These are phyloP conservation scores for Trachymyrmex septentrionalis DNA, from an alignment of 1,140 invertebrate species.

Conservation along the genomic window DNA sequence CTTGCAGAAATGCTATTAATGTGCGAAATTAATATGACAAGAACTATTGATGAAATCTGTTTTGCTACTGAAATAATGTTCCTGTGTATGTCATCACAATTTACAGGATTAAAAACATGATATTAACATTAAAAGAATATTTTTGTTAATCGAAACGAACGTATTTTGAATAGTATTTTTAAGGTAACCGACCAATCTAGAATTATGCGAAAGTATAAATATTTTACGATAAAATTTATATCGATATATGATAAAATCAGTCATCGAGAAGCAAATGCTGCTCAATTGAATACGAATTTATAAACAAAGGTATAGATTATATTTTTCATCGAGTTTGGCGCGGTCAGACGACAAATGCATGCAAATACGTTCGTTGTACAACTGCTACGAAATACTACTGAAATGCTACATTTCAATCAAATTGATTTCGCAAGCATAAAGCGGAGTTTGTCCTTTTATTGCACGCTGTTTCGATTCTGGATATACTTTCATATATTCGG, in stretches of 20 bases:
- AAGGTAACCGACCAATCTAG: not conserved
- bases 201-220: not conserved
- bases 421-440: conserved; percentile 38
- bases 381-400: conserved; percentile 19
- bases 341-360: conserved; percentile 32
- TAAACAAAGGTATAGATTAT: conserved; percentile 49
- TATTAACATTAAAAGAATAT: not conserved
- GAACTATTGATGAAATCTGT: conserved; percentile 26
- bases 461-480: conserved; percentile 17
- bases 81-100: not conserved
- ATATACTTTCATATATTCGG: conserved; percentile 14
- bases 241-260: conserved; percentile 25
- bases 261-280: conserved; percentile 5
- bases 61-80: not conserved
- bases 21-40: conserved; percentile 19
- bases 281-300: conserved; percentile 31
- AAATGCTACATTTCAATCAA: conserved; percentile 37
- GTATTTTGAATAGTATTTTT: no score
- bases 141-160: not conserved
- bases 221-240: conserved; percentile 9
- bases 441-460: conserved; percentile 31
- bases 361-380: conserved; percentile 34
- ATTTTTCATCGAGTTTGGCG: conserved; percentile 23
- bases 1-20: not conserved
- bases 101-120: not conserved